Evolutionary conservation across 2,113 vertebrate species (phyloP), one percentile per base, ranked within the genome.

Genomic region (Gadus chalcogrammus): DNA sequence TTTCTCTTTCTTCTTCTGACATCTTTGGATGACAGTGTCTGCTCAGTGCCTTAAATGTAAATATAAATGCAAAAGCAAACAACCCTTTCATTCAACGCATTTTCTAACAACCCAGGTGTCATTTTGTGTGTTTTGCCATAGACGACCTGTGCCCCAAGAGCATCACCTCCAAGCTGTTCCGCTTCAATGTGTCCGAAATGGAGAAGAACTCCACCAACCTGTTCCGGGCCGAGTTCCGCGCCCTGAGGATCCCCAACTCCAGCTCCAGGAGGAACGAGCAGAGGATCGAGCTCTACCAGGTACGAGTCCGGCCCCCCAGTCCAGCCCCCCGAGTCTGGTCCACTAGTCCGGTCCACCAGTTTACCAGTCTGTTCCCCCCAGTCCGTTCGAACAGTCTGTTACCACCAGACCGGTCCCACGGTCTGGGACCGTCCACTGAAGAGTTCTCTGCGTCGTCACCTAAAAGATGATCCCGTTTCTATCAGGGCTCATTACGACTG

Each of bases 231-330:
- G 97, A 99, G 88, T 99, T 99, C 79, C 93, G 97, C 58, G 94
- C 96, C 68, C 88, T 97, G 84, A 91, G 96, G 1, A 91, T 95
- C 80, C 94, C 95, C 71, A 99, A 99, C 82, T 82, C 75, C 0
- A 88, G 75, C 17, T 94, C 97, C 86, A 96, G 95, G 89, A 95
- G 92, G 78, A 94, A 90, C 0, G 97, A 99, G 79, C 97, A 99
- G 88, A 93, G 96, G 76, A 96, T 99, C 58, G 97, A 99, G 87
- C 94, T 99, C 82, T 99, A 98, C 88, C 97, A 99, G 95, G 97
- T 97, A 86, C 4, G 74, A 35, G 31, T 61, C 18, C 7, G 12
- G 1, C 20, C 5, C 59, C 13, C 11, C 61, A 48, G 16, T 64
- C 73, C 67, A 76, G 74, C 79, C 65, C 6, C 53, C 71, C 84